A percentile compares a stretch with the other conserved stretches of the same genome.
Conservation (phyloP, 2,888 invertebrate species). For the Empis stercorea region DNA sequence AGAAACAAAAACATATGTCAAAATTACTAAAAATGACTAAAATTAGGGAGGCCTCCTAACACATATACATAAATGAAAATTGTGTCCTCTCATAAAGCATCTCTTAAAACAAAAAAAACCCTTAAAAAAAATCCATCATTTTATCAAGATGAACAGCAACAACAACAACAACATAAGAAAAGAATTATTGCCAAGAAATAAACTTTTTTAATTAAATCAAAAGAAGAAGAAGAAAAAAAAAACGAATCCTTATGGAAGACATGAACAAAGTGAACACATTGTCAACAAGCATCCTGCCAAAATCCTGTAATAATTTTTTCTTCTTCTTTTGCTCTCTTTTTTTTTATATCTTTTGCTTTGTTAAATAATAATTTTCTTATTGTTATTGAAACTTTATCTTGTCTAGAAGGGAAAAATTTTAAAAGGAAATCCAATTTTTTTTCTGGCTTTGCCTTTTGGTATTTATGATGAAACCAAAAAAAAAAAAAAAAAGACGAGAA, state of each 20-base stretch:
- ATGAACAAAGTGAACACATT: background rate
- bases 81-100: too few species aligned
- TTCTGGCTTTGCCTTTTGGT: background rate
- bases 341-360: too few species aligned
- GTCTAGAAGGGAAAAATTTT: background rate
- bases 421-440: background rate
- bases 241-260: slow-evolving; percentile 8
- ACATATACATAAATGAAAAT: background rate
- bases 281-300: too few species aligned
- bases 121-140: slow-evolving; percentile 17
- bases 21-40: background rate
- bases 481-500: too few species aligned
- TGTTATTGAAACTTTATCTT: background rate
- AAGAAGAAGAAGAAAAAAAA: background rate
- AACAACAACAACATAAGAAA: too few species aligned
- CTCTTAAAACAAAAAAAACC: slow-evolving; percentile 2
- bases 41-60: slow-evolving; percentile 1
- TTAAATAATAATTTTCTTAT: too few species aligned
- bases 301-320: too few species aligned
- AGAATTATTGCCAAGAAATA: too few species aligned
- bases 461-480: background rate
- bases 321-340: too few species aligned
- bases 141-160: slow-evolving; percentile 7
- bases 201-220: too few species aligned
- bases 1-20: slow-evolving; percentile 6